Base-by-base conservation (phyloP, 2,797 vertebrate species). In the Heterohyrax brucei region DNA sequence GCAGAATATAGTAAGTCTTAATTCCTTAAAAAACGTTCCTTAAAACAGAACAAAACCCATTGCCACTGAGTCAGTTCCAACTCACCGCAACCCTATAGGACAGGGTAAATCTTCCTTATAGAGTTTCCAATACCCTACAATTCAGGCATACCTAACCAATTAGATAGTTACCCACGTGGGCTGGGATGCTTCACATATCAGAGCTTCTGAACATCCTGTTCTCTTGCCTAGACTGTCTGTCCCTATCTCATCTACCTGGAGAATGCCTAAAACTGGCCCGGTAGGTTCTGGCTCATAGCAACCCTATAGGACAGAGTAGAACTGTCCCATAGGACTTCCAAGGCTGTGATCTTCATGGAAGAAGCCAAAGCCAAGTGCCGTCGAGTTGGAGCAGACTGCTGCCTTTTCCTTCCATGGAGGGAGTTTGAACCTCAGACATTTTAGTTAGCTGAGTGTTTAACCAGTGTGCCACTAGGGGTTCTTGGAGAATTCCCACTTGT, bases 161-260 rank as follows among this genome's bases (percentile, higher is more conserved):
- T 61, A 64, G 30, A 84, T 22, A 76, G 19, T 76, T 53, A 24
- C 53, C 44, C 7, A 19, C 72, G n/a, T 28, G 62, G 76, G 48
- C 66, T 70, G 28, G 76, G 10, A 6, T 22, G 59, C 64, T 82
- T 48, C 30, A 68, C 3, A 30, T 1, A 22, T 50, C 85, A 78
- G 82, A 59, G 33, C 28, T 48, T 90, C 50, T 85, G 89, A 86
- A 82, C 75, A n/a, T 22, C 14, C 39, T 84, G 33, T 48, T 84
- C 87, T 59, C 76, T 44, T 95, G 39, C 73, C 76, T 53, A 28
- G 21, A 44, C 79, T 53, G 61, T 19, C 61, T 79, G 91, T 85
- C 68, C 22, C 82, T 12, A 18, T 50, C n/a, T 68, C 10, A 46
- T 79, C 90, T 92, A 53, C n/a, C 66, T 22, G 14, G 86, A 90